Evolutionary conservation across 2,888 invertebrate species (phyloP).

Genomic region (Pecten maximus): DNA sequence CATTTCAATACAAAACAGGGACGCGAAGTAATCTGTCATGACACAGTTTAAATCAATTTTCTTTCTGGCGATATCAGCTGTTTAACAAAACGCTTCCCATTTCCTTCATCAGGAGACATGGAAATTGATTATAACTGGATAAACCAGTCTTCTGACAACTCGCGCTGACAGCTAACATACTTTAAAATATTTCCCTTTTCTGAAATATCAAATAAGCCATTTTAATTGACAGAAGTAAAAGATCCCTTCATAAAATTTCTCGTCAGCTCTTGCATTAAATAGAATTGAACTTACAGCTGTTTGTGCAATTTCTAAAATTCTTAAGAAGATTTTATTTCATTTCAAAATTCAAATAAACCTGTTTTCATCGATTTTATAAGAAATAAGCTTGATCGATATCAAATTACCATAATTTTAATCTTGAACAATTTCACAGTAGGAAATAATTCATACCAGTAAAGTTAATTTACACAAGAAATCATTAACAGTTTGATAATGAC

Average conservation of each 20-base stretch:
- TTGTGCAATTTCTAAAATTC: too few relatives aligned
- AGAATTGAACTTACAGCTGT: too few relatives aligned
- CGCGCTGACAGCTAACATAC: not conserved
- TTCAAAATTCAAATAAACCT: not conserved
- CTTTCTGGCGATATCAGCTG: not conserved
- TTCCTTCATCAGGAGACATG: not conserved
- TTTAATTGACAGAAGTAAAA: too few relatives aligned
- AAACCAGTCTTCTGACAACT: not conserved
- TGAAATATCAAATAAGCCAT: too few relatives aligned
- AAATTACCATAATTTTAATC: not conserved
- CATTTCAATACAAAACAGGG: not conserved
- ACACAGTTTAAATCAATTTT: not conserved
- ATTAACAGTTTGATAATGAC: not conserved
- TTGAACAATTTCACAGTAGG: too few relatives aligned
- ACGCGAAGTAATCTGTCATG: not conserved
- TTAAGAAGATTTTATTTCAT: not conserved
- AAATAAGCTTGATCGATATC: too few relatives aligned
- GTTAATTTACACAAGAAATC: not conserved
- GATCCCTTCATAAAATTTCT: too few relatives aligned
- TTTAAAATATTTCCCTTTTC: not conserved
- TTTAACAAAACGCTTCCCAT: not conserved
- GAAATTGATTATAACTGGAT: not conserved
- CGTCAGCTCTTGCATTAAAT: too few relatives aligned
- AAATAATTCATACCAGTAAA: not conserved
- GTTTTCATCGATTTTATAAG: not conserved